These are phyloP conservation scores for Mechanitis mazaeus DNA, from an alignment of 2,888 invertebrate species.

Conservation along the genomic window DNA sequence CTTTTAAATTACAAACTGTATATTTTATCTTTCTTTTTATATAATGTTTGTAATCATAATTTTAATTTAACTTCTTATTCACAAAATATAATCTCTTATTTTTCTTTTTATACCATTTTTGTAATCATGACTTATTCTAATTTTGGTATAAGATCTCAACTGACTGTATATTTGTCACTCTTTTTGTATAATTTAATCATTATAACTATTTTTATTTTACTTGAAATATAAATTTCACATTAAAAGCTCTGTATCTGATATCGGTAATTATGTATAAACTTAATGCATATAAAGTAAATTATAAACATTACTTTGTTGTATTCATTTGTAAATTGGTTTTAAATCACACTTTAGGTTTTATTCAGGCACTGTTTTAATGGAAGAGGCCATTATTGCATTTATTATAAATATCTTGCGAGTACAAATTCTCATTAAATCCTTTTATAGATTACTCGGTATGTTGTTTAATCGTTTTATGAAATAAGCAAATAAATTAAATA, in stretches of 20 bases:
- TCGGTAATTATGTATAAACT: not conserved
- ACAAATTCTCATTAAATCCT: constrained; percentile 12
- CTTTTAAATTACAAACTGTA: no score
- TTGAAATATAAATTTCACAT: no score
- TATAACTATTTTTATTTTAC: no score
- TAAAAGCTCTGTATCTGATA: not conserved
- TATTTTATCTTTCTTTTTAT: no score
- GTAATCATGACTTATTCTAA: no score
- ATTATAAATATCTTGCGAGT: constrained; percentile 8
- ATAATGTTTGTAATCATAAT: no score
- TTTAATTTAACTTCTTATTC: no score
- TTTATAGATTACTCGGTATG: constrained; percentile 13
- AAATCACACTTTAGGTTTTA: constrained; percentile 8
- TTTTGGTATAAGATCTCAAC: no score
- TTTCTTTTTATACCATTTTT: no score
- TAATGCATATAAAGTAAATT: not conserved
- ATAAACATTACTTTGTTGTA: not conserved
- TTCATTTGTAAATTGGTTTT: not conserved
- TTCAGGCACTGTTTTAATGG: constrained; percentile 11
- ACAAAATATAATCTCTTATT: no score
- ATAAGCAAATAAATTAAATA: constrained; percentile 7
- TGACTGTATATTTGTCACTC: no score
- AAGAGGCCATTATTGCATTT: constrained; percentile 10
- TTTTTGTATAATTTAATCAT: no score
- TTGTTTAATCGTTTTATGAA: constrained; percentile 14